phyloP scores from a whole-genome alignment of 92 coral and sea anemone genomes.

The Epizoanthus stellaris region DNA sequence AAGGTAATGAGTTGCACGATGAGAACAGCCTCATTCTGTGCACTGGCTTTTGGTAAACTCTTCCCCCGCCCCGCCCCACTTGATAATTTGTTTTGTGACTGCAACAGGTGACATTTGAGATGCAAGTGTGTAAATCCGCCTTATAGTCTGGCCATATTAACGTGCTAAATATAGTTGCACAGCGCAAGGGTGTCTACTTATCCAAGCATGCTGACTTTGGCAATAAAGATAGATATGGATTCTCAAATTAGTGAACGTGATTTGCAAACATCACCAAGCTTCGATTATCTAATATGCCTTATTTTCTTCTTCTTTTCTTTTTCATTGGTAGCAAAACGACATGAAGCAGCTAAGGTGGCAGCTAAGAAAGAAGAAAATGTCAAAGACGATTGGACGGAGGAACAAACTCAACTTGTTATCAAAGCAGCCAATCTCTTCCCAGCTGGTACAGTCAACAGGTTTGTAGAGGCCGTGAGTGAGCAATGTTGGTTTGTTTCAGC shows the following conservation, averaged over 20 bases:
- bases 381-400: constrained; percentile 87
- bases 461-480: background rate
- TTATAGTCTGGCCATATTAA: too few species aligned
- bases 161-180: too few species aligned
- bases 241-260: background rate
- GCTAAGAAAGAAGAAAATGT: constrained; percentile 56
- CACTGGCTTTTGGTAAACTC: too few species aligned
- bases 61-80: too few species aligned
- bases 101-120: too few species aligned
- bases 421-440: constrained; percentile 98
- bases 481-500: too few species aligned
- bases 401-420: constrained; percentile 86
- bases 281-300: background rate
- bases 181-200: too few species aligned
- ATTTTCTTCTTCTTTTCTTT: background rate
- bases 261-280: background rate
- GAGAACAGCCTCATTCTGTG: too few species aligned
- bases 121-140: too few species aligned
- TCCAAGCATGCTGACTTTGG: too few species aligned
- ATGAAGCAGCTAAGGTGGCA: constrained; percentile 63
- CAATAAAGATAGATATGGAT: too few species aligned
- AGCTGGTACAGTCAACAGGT: constrained; percentile 97
- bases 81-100: too few species aligned
- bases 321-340: constrained; percentile 7
- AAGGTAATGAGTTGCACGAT: constrained; percentile 16